Evolutionary conservation across 23 tunicate genomes (phyloP), one percentile per base, ranked within the genome.

Genomic region (Halocynthia roretzi): DNA sequence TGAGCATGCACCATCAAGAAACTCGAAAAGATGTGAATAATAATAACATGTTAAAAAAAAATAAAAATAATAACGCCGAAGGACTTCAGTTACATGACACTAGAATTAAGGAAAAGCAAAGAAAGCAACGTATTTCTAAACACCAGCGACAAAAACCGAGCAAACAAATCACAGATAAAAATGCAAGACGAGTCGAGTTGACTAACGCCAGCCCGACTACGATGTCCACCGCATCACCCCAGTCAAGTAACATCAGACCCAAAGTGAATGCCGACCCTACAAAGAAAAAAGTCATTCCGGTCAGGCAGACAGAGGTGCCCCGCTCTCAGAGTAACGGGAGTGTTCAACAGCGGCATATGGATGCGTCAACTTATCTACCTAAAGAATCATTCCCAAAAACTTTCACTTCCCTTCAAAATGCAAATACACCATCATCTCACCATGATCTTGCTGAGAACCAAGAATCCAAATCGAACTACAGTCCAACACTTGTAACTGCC

Each of bases 181-280:
- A 67, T 19, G 71, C 19, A 0, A 11, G 17, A 21, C 11, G 19
- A 17, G 12, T 40, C 12, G 12, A 21, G 21, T 40, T 21, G 15
- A 2, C 19, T 12, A 14, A 14, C 40, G 22, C 5, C 23, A 67
- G 4, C 21, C 12, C 50, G 12, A 20, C 21, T 15, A 11, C 71
- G 4, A 20, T 17, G 12, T 9, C 10, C 31, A 48, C 10, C 0
- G 15, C 10, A 5, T 8, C 31, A 5, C 48, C 48, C 22, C 70
- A 65, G 9, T 74, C 64, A 8, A 83, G 87, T 68, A 77, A 61
- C 20, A 58, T 89, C 51, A 80, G 79, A 21, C 96, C 96, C 2
- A 89, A 89, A 80, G 77, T 87, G 23, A 89, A 83, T 49, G 96
- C 96, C 6, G 96, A 89, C 54, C 96, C 96, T 0, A 89, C 84